Percentiles rank a stretch among this genome's conserved stretches.
These are phyloP conservation scores for Isaurus tuberculatus DNA, from an alignment of 92 coral and sea anemone genomes.

Conservation along the genomic window DNA sequence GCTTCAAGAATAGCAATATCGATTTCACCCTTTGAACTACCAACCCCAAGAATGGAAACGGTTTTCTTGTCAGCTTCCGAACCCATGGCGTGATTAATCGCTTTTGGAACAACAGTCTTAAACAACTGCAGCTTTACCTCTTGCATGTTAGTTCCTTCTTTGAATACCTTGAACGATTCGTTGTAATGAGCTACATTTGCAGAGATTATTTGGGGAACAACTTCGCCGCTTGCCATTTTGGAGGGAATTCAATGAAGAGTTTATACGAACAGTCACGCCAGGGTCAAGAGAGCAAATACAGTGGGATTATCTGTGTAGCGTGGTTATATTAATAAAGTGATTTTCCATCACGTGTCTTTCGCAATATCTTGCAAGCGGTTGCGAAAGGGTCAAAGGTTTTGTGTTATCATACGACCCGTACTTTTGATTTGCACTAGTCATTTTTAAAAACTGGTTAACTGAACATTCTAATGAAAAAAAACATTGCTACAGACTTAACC, in stretches of 20 bases:
- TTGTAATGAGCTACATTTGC: conserved; percentile 30
- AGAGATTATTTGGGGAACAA: conserved; percentile 18
- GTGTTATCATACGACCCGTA: no score
- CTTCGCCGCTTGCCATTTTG: conserved; percentile 20
- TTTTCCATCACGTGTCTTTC: no score
- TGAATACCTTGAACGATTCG: conserved; percentile 28
- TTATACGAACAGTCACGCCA: no score
- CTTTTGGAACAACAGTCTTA: conserved; percentile 17
- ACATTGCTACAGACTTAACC: no score
- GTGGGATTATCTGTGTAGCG: no score
- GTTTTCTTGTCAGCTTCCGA: not conserved
- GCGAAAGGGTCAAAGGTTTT: no score
- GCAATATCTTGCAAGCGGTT: no score
- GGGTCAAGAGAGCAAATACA: no score
- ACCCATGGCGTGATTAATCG: not conserved
- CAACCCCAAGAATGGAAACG: conserved; percentile 22
- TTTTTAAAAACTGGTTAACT: no score
- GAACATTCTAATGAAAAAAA: no score
- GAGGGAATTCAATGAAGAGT: not conserved
- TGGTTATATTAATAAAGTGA: no score
- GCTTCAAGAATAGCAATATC: conserved; percentile 33
- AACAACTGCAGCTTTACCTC: conserved; percentile 17
- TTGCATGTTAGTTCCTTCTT: conserved; percentile 32
- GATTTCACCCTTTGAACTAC: conserved; percentile 39
- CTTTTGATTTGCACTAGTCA: no score